Conservation (phyloP, 2,113 vertebrate species). For the Cephalopholis sonnerati region DNA sequence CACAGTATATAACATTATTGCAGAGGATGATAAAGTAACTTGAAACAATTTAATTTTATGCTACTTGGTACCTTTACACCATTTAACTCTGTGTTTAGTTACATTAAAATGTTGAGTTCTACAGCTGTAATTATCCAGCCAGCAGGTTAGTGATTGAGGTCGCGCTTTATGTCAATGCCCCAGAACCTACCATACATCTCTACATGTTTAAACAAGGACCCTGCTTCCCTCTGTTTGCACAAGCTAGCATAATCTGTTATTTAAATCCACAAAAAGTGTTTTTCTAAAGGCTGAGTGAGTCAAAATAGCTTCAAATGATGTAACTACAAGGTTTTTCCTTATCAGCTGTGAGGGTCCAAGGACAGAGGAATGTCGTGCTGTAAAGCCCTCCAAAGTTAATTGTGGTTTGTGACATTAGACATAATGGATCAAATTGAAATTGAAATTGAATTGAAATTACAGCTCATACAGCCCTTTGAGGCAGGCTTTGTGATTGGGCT, state of each 20-base stretch:
- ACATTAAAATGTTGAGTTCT: neutral
- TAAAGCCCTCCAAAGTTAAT: no score
- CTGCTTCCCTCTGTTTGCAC: neutral
- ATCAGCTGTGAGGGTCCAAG: no score
- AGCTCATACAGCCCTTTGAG: no score
- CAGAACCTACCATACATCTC: neutral
- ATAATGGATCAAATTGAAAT: no score
- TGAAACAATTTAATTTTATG: neutral
- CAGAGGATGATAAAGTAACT: neutral
- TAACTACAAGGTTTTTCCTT: neutral
- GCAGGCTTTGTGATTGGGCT: no score
- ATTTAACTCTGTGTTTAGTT: neutral
- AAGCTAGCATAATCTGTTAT: neutral
- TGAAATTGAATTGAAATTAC: no score
- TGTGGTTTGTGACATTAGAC: no score
- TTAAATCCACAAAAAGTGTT: neutral
- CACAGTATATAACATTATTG: neutral
- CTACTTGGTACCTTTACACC: no score
- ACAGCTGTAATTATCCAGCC: neutral
- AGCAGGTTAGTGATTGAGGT: neutral
- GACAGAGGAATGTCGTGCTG: no score
- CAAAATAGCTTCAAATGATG: neutral
- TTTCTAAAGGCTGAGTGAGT: fast-evolving
- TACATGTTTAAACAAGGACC: neutral
- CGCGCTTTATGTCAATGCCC: neutral